Evolutionary conservation across 2,113 vertebrate species (phyloP).

Genomic region (Physeter macrocephalus): DNA sequence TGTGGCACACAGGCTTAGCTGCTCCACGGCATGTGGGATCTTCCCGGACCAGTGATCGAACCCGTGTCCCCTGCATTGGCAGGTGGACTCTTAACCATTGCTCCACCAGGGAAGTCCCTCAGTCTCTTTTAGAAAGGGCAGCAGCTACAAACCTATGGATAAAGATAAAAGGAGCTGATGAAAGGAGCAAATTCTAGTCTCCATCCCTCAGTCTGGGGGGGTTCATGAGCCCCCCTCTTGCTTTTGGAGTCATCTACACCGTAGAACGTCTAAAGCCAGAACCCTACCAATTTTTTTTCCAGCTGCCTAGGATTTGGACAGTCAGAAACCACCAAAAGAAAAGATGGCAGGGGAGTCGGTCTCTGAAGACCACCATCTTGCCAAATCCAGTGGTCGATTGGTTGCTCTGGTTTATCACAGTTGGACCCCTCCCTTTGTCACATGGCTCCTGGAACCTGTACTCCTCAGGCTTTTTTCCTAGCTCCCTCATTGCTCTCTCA

Average conservation of each 20-base stretch:
- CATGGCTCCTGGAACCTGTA: neutral
- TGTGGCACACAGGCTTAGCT: too few species aligned
- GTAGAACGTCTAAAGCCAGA: neutral
- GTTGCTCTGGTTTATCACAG: neutral
- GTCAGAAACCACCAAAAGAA: neutral
- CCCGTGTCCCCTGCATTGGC: too few species aligned
- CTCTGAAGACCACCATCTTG: neutral
- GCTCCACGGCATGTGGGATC: too few species aligned
- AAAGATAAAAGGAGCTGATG: neutral
- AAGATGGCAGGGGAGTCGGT: neutral
- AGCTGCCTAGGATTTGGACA: neutral
- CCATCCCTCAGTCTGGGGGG: neutral
- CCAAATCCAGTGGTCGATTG: neutral
- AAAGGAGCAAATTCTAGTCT: neutral
- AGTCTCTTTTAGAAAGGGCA: neutral
- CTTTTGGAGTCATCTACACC: neutral
- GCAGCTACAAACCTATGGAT: neutral
- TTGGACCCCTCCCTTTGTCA: neutral
- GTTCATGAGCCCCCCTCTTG: neutral
- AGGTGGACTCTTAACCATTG: too few species aligned
- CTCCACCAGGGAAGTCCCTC: too few species aligned
- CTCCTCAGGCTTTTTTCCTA: neutral
- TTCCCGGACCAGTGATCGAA: fast-evolving
- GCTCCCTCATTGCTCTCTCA: neutral
- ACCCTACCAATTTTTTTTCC: neutral